Evolutionary conservation across 1,140 invertebrate species (phyloP), one percentile per base, ranked within the genome.

Genomic region (Thalassaphorura encarpata): DNA sequence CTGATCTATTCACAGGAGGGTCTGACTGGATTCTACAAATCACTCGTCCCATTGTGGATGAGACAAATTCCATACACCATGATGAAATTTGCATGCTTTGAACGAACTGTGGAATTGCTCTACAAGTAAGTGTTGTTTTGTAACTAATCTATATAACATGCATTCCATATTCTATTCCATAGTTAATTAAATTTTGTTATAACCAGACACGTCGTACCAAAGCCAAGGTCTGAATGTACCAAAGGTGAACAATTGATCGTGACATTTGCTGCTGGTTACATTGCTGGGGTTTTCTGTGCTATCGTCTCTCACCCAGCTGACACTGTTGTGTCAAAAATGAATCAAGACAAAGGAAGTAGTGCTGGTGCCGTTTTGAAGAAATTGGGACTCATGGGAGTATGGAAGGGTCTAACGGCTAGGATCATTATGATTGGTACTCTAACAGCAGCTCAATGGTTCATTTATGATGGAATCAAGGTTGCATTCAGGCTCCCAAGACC

Each of bases 61-160:
- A n/a, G n/a, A 69, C 97, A 99, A 78, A 99, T 99, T 71, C 97
- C 97, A 3, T 99, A 99, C 79, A 99, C 97, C 49, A 99, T 99
- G 97, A 99, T 99, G 96, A 99, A 99, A 76, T 99, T 99, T 73
- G 94, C 96, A 58, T 99, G 95, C 77, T 99, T 99, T 75, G 97
- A 99, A 75, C 82, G 89, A 68, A 99, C 97, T 3, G 81, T 99
- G 13, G 97, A 99, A 74, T 74, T 93, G 50, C 71, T 99, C 1
- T 99, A 99, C 74, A 82, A 86, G 77, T 77, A 80, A 77, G 75
- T 82, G 4, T 39, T 31, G n/a, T n/a, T n/a, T n/a, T n/a, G n/a
- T n/a, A n/a, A n/a, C n/a, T n/a, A n/a, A n/a, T n/a, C n/a, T n/a
- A n/a, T n/a, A n/a, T n/a, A n/a, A n/a, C 6, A 24, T 16, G 21